Evolutionary conservation across 1,140 invertebrate genomes (phyloP).

Genomic region (Sycobia sp.): DNA sequence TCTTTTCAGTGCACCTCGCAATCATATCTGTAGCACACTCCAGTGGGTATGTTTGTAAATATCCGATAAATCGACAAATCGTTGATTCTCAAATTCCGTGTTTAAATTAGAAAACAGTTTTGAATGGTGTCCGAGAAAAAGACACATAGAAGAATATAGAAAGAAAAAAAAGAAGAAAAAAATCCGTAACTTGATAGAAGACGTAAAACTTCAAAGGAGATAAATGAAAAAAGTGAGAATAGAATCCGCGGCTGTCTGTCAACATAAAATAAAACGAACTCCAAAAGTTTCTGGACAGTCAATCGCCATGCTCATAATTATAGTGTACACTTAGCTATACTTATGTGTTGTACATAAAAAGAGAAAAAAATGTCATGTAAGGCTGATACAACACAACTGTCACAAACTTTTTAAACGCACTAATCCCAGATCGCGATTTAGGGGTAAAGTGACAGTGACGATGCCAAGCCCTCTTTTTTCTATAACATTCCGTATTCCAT

Average conservation of each 20-base stretch:
- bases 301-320: too few species aligned
- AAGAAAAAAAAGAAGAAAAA: background rate
- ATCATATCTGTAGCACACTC: constrained; percentile 5
- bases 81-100: background rate
- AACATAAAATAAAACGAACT: constrained; percentile 15
- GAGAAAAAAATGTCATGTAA: background rate
- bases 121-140: background rate
- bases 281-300: background rate
- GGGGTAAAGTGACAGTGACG: too few species aligned
- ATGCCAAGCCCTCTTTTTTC: background rate
- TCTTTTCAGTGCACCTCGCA: constrained; percentile 6
- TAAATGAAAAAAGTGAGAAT: constrained; percentile 13
- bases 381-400: too few species aligned
- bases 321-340: too few species aligned
- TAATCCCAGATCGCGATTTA: too few species aligned
- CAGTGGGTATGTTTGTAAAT: constrained; percentile 21
- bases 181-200: background rate
- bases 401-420: too few species aligned
- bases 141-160: too few species aligned
- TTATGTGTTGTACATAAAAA: too few species aligned
- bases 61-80: constrained; percentile 19
- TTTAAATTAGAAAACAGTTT: constrained; percentile 5
- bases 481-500: background rate
- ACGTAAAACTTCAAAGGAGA: background rate
- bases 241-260: constrained; percentile 1